These are phyloP conservation scores for Masticophis lateralis DNA, from an alignment of 2,797 vertebrate genomes.

Conservation along the genomic window DNA sequence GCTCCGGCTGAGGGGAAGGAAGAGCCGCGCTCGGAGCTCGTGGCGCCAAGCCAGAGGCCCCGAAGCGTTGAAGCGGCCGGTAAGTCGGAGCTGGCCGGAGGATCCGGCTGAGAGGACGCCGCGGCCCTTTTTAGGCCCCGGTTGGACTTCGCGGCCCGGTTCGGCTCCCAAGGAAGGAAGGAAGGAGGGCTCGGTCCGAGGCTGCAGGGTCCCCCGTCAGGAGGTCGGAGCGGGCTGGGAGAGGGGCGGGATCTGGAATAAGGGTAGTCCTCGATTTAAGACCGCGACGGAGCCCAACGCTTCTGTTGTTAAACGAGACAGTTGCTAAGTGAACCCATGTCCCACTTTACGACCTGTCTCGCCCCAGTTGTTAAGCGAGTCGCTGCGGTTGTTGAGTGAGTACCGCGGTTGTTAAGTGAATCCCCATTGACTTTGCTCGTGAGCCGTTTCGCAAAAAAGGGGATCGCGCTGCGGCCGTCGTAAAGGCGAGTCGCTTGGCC, in stretches of 20 bases:
- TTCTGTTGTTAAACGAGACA: background rate
- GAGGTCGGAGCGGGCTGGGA: background rate
- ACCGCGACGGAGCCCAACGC: background rate
- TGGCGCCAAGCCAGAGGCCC: background rate
- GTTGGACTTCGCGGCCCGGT: background rate
- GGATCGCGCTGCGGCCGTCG: no score
- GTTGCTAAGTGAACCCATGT: fast-evolving
- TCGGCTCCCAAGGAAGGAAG: background rate
- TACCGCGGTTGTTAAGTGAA: background rate
- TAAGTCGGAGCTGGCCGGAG: background rate
- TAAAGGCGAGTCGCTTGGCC: no score
- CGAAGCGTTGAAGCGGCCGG: background rate
- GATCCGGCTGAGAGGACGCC: background rate
- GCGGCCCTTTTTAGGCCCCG: background rate
- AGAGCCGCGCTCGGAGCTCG: background rate
- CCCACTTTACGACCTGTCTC: background rate
- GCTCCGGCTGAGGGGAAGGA: background rate
- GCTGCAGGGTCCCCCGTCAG: background rate
- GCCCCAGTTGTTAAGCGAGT: background rate
- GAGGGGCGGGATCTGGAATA: background rate
- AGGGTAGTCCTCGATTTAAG: background rate
- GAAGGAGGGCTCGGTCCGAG: background rate
- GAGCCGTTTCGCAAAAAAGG: no score
- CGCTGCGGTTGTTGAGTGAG: fast-evolving
- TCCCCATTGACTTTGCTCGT: no score